phyloP scores from a whole-genome alignment of 2,113 vertebrate genomes.

The Strix aluco region DNA sequence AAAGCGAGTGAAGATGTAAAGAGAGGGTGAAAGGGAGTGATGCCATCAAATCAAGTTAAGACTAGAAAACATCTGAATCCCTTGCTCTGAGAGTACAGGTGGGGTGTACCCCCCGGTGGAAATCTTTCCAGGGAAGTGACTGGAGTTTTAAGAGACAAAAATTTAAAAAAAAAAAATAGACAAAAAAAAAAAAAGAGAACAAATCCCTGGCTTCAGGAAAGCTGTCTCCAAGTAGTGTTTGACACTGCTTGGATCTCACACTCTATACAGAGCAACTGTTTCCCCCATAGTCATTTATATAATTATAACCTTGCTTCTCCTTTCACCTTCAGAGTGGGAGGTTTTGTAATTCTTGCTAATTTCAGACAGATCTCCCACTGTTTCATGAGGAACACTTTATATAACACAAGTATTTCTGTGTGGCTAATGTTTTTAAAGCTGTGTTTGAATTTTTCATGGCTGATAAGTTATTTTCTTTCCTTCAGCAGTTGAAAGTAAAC shows the following conservation, averaged over 20 bases:
- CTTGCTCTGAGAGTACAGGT: not conserved
- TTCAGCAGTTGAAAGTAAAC: not conserved
- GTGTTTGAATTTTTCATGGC: not conserved
- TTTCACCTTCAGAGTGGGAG: constrained; percentile 65
- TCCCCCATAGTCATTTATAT: constrained; percentile 60
- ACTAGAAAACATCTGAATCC: not conserved
- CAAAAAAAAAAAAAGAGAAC: not conserved
- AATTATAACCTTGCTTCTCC: constrained; percentile 63
- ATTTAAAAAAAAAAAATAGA: not conserved
- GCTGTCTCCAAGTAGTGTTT: not conserved
- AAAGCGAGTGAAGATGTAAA: not conserved
- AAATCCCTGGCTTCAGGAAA: not conserved
- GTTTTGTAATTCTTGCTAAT: constrained; percentile 63
- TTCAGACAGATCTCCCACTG: constrained; percentile 49
- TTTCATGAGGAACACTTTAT: constrained; percentile 52
- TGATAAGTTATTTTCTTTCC: not conserved
- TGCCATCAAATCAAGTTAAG: not conserved
- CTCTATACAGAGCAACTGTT: constrained; percentile 31
- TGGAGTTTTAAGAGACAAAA: not conserved
- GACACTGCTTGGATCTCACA: constrained; percentile 32
- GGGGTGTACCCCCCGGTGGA: rapidly evolving
- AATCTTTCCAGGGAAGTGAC: not conserved
- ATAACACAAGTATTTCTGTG: constrained; percentile 38
- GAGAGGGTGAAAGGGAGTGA: not conserved
- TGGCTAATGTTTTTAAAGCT: constrained; percentile 24